Conservation (phyloP, 1,140 invertebrate genomes). For the Palaemon carinicauda region DNA sequence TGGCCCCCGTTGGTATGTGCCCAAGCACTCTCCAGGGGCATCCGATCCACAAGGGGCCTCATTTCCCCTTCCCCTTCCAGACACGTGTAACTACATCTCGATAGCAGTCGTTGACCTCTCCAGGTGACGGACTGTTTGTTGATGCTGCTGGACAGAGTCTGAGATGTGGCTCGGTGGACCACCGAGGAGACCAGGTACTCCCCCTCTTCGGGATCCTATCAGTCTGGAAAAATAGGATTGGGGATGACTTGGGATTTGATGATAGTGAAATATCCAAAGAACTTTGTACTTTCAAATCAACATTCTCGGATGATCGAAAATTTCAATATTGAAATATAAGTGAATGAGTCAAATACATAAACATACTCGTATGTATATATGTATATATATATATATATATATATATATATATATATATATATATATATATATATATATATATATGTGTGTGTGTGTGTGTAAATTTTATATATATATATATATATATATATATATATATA, state of each 20-base stretch:
- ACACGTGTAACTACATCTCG: background rate
- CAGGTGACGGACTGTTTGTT: background rate
- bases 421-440: too few species aligned
- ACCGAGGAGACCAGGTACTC: background rate
- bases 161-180: background rate
- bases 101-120: background rate
- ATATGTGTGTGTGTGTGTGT: too few species aligned
- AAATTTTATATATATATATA: too few species aligned
- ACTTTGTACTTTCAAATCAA: too few species aligned
- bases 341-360: too few species aligned
- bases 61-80: background rate
- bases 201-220: background rate
- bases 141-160: background rate
- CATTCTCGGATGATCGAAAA: too few species aligned
- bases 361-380: too few species aligned
- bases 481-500: too few species aligned
- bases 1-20: background rate
- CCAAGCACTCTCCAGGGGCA: background rate
- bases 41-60: background rate
- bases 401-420: too few species aligned
- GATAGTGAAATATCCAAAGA: too few species aligned
- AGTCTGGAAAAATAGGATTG: background rate
- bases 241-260: background rate
- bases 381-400: too few species aligned
- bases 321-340: too few species aligned